Evolutionary conservation across 2,888 invertebrate species (phyloP), one percentile per base, ranked within the genome.

Genomic region (Cosmia pyralina): DNA sequence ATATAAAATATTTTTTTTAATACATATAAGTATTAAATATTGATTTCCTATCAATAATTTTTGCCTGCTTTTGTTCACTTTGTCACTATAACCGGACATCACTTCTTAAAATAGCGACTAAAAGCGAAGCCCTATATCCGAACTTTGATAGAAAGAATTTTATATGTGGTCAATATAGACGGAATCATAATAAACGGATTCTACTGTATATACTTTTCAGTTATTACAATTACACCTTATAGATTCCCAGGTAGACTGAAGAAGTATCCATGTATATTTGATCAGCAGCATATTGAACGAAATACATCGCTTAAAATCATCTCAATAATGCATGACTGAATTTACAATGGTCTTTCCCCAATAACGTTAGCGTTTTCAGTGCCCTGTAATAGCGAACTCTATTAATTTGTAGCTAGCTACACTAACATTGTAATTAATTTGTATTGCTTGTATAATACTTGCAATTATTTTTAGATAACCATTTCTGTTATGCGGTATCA

Each of bases 281-380:
- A 75, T 70, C 11, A 52, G 17, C 5, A 63, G 44, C 8, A 44
- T 15, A 63, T 58, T 44, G 46, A 72, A 28, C 38, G 44, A 63
- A 71, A 34, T 46, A 50, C 52, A 50, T 62, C 53, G 46, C 55
- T 46, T 71, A 55, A 38, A 77, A 50, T 59, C 53, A 53, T 55
- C 64, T 80, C 19, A 80, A 64, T 81, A 75, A 79, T 81, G 48
- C 65, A 81, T 48, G 48, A 58, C 53, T 73, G 50, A 73, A 79
- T 73, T 60, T 60, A 59, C 22, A 72, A 72, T 64, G 17, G 13
- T 55, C 19, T 44, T 81, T 79, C 68, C 55, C 55, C 64, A 80
- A 77, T 72, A 28, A 77, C 52, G 17, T 28, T 77, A 52, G 17
- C 46, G 34, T 81, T 79, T 75, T 65, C 70, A 69, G 57, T 57